Conservation (phyloP, 2,888 invertebrate species). For the Eustalomyia histrio region DNA sequence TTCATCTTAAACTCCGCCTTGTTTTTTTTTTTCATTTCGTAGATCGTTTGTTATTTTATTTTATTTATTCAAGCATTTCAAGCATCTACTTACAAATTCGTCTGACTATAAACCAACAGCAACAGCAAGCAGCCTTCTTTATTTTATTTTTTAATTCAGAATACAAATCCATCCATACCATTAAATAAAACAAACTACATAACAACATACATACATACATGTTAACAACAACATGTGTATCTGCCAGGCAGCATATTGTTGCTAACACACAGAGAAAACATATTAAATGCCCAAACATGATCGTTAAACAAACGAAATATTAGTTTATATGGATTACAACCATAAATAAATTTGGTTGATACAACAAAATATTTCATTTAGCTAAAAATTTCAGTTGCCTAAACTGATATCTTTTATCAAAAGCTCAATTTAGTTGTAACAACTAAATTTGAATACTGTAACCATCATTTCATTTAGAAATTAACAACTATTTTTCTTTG, state of each 20-base stretch:
- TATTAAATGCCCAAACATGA: no score
- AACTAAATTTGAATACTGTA: no score
- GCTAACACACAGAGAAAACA: no score
- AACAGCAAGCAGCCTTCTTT: not conserved
- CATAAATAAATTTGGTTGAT: no score
- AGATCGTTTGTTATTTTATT: not conserved
- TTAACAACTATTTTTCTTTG: no score
- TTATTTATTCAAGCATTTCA: constrained; percentile 1
- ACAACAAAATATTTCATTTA: no score
- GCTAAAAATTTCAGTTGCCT: no score
- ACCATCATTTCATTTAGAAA: no score
- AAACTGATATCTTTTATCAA: no score
- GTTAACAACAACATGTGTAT: constrained; percentile 12
- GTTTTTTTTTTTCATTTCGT: not conserved
- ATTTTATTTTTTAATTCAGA: not conserved
- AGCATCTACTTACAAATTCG: not conserved
- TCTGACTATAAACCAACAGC: not conserved
- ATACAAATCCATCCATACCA: constrained; percentile 27
- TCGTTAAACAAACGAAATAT: no score
- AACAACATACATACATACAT: constrained; percentile 25
- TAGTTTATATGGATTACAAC: no score
- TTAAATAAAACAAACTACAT: constrained; percentile 5
- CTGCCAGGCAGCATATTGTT: not conserved
- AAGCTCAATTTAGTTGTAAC: no score
- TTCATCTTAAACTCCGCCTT: constrained; percentile 22